A percentile compares a stretch with the other conserved stretches of the same genome.
Conservation (phyloP, 2,797 vertebrate genomes). For the Paratrypauchen microcephalus region DNA sequence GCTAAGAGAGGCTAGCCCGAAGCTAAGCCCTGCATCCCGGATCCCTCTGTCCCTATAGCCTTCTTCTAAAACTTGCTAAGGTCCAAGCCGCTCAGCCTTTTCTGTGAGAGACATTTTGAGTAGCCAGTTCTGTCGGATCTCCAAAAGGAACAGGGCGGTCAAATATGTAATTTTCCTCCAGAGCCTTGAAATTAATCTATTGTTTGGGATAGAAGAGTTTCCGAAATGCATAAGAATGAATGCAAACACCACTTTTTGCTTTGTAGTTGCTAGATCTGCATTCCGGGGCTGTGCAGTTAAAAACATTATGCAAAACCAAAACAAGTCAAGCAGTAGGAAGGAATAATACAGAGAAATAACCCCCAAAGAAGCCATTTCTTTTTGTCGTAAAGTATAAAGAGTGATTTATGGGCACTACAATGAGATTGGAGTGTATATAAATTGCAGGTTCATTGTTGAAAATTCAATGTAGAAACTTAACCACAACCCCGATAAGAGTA, state of each 20-base stretch:
- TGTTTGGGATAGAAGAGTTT: constrained; percentile 72
- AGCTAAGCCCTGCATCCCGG: constrained; percentile 38
- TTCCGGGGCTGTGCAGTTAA: constrained; percentile 52
- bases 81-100: constrained; percentile 47
- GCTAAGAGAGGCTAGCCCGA: constrained; percentile 46
- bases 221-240: constrained; percentile 72
- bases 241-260: constrained; percentile 50
- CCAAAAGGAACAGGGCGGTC: constrained; percentile 49
- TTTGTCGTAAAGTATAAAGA: constrained; percentile 42
- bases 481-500: constrained; percentile 24
- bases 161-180: constrained; percentile 73
- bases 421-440: constrained; percentile 37
- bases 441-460: constrained; percentile 23
- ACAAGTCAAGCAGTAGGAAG: constrained; percentile 45
- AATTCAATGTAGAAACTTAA: constrained; percentile 24
- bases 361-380: constrained; percentile 35
- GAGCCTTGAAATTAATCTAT: constrained; percentile 72
- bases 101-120: constrained; percentile 47
- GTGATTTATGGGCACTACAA: constrained; percentile 17
- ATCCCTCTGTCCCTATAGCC: constrained; percentile 38
- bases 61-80: constrained; percentile 43
- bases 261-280: constrained; percentile 64
- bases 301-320: constrained; percentile 61
- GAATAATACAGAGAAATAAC: constrained; percentile 40
- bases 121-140: constrained; percentile 40